Base-by-base conservation (phyloP, 2,888 invertebrate species). In the Pheosia gnoma region DNA sequence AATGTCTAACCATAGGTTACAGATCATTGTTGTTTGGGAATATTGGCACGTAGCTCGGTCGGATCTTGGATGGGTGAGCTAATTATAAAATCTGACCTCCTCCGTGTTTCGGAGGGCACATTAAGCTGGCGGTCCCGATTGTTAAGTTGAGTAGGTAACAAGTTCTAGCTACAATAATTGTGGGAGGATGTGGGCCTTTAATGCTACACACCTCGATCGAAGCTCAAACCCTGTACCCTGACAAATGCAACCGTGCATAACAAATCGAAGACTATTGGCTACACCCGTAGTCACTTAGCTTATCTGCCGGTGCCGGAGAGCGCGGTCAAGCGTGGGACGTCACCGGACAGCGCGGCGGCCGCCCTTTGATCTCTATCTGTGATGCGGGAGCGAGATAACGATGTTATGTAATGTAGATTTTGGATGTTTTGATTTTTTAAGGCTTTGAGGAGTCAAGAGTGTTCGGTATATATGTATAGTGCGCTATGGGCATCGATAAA, bases 311-410 rank as follows among this genome's bases (percentile, higher is more conserved):
- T 7, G 4, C 0, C 9, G 6, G 6, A 41, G 64, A 56, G 66
- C 59, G 61, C 72, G 61, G 47, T 47, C 64, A 62, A 58, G 60
- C 72, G 65, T 61, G 36, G 70, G 72, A 75, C 69, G 69, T 72
- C 72, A 71, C 58, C n/a, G 38, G 74, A 70, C 72, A 49, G 72
- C 63, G 65, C 63, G 62, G 75, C 71, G 68, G 68, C 62, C 10
- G 61, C 57, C 43, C 75, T 67, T 75, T 75, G 70, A 72, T 70
- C 65, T 25, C 11, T 56, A 56, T 56, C 56, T 36, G 39, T 38
- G 67, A 74, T 67, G 63, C 52, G 53, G 68, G 64, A 65, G 38
- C 47, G 57, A 36, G 70, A 68, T 71, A 71, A 37, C 53, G 51
- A 37, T 57, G 36, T 45, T 57, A 43, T 43, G 51, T 58, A 37